Evolutionary conservation across 2,113 vertebrate genomes (phyloP).

Genomic region (Hemichromis elongatus): DNA sequence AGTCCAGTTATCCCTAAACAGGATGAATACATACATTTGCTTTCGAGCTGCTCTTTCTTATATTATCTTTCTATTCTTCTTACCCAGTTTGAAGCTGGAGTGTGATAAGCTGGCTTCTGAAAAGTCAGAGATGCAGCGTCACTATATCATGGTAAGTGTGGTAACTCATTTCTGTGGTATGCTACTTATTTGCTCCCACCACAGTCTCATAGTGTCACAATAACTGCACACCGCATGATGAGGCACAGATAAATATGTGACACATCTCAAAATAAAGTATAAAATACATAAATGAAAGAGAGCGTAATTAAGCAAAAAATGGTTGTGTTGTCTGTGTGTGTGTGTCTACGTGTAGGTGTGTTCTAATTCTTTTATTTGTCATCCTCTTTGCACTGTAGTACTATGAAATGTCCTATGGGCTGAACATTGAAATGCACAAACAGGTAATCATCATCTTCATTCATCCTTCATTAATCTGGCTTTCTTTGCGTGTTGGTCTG

Average conservation of each 20-base stretch:
- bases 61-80: not conserved
- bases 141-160: slow-evolving; percentile 93
- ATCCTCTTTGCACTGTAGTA: slow-evolving; percentile 71
- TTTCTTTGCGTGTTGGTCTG: not conserved
- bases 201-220: not conserved
- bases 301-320: not conserved
- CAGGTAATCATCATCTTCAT: slow-evolving; percentile 73
- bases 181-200: not conserved
- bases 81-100: slow-evolving; percentile 90
- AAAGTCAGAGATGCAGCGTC: slow-evolving; percentile 98
- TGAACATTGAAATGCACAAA: slow-evolving; percentile 99
- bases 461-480: not conserved
- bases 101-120: slow-evolving; percentile 97
- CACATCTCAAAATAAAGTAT: not conserved
- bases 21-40: not conserved
- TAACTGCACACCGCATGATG: not conserved
- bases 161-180: not conserved
- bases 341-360: not conserved
- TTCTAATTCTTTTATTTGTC: not conserved
- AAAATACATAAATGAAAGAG: not conserved
- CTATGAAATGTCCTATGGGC: slow-evolving; percentile 97
- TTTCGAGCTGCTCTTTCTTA: not conserved
- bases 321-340: not conserved
- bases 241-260: not conserved
- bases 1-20: not conserved